Base-by-base conservation (phyloP, 1,140 invertebrate genomes). In the Holotrichia oblita region DNA sequence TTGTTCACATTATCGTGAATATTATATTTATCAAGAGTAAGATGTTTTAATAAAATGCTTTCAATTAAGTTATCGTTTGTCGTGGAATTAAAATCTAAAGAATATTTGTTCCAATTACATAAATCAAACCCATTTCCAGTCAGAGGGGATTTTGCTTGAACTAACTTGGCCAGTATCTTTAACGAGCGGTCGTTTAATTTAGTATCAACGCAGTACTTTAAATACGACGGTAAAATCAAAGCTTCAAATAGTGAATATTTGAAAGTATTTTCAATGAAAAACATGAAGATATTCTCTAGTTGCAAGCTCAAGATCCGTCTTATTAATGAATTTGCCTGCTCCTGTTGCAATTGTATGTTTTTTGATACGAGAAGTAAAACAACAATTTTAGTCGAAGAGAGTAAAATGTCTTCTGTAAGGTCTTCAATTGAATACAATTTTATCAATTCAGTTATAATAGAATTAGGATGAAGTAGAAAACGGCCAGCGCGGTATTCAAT, bases 171-270 rank as follows among this genome's bases (percentile, higher is more conserved):
- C 14, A 95, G 85, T 14, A 95, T 87, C 41, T 89, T 83, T 9
- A 85, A 79, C 79, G 80, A 96, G 74, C 89, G 83, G 79, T 85
- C 81, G 81, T 91, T 88, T 59, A 93, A 89, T 77, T 85, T 82
- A 24, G 87, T 86, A 74, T 88, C 83, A n/a, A 91, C 85, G 80
- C 91, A 92, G 83, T 89, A 91, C 10, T 89, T 88, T 12, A 95
- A 82, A 42, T 95, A 89, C 44, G 89, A 87, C 0, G 94, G 93
- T 75, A 96, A 85, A 76, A 96, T 89, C 72, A 94, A 87, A 72
- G 91, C 88, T 85, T 95, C 93, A 86, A 96, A 95, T 64, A 91
- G 90, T 6, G 91, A 88, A 85, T 92, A 93, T 69, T 89, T 84
- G 40, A 92, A 88, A 0, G 93, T 87, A 85, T 91, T 90, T 81